Evolutionary conservation across 2,888 invertebrate genomes (phyloP).

Genomic region (Caenorhabditis afra): DNA sequence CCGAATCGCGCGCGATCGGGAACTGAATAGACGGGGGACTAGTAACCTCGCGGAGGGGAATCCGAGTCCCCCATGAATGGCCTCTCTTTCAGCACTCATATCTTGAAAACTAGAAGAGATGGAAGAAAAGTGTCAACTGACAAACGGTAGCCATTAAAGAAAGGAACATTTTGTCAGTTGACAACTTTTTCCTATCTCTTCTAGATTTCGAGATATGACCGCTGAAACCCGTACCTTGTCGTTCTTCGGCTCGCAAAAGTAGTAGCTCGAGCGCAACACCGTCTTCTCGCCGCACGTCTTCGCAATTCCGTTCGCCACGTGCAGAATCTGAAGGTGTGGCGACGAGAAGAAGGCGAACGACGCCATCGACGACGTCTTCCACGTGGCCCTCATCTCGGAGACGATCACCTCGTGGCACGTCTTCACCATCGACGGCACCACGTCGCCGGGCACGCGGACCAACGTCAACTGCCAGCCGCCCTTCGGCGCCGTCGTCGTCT

Average conservation of each 20-base stretch:
- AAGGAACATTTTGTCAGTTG: too few relatives aligned
- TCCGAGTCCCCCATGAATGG: too few relatives aligned
- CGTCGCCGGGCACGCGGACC: slow-evolving; percentile 25
- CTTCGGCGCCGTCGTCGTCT: neutral
- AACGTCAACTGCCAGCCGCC: slow-evolving; percentile 23
- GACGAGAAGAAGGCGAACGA: slow-evolving; percentile 29
- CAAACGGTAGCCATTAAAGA: too few relatives aligned
- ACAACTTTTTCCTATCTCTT: too few relatives aligned
- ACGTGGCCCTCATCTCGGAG: slow-evolving; percentile 34
- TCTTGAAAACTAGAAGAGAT: too few relatives aligned
- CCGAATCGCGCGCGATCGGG: slow-evolving; percentile 23
- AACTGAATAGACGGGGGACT: slow-evolving; percentile 36
- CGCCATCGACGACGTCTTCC: slow-evolving; percentile 32
- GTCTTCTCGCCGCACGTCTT: slow-evolving; percentile 31
- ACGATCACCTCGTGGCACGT: slow-evolving; percentile 14
- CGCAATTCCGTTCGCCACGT: slow-evolving; percentile 30
- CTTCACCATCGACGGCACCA: slow-evolving; percentile 8
- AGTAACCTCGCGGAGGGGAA: too few relatives aligned
- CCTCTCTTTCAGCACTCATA: too few relatives aligned
- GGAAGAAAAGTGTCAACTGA: too few relatives aligned
- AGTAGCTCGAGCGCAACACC: slow-evolving; percentile 14
- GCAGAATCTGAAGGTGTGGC: slow-evolving; percentile 34
- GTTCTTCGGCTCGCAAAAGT: slow-evolving; percentile 39
- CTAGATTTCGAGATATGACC: too few relatives aligned
- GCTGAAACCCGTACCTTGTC: too few relatives aligned